phyloP scores from a whole-genome alignment of 2,113 vertebrate species.

The Rousettus leschenaultii region DNA sequence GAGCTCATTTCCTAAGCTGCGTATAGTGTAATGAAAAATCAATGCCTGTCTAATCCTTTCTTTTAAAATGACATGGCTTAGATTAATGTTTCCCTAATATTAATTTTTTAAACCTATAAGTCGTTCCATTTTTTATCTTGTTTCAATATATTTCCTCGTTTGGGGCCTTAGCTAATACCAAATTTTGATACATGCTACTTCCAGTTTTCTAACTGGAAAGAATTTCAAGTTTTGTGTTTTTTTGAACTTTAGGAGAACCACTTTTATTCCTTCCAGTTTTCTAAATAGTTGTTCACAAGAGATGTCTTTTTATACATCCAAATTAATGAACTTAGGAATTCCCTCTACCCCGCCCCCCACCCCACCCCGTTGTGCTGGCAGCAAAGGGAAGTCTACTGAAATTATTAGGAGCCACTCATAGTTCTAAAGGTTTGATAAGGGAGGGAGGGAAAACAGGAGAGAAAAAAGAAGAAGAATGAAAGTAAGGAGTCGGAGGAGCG shows the following conservation, averaged over 20 bases:
- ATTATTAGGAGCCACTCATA: background rate
- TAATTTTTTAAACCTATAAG: conserved; percentile 7
- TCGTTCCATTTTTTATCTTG: background rate
- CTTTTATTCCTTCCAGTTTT: background rate
- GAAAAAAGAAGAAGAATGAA: background rate
- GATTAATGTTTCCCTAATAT: background rate
- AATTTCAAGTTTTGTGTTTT: background rate
- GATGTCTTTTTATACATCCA: background rate
- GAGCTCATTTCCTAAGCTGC: background rate
- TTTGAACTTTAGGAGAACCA: background rate
- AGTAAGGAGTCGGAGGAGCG: rapidly evolving
- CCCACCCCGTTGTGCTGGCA: background rate
- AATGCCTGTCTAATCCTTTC: background rate
- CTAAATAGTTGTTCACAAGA: background rate
- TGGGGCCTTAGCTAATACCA: background rate
- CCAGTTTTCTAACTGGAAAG: background rate
- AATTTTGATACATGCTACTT: background rate
- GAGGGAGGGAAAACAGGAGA: background rate
- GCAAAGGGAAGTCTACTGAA: background rate
- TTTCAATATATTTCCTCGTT: background rate
- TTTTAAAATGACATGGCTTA: background rate
- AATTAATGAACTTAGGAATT: background rate
- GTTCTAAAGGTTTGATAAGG: background rate
- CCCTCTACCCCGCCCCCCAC: rapidly evolving
- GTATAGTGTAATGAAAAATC: background rate